Evolutionary conservation across 2,797 vertebrate genomes (phyloP).

Genomic region (Cossypha caffra): DNA sequence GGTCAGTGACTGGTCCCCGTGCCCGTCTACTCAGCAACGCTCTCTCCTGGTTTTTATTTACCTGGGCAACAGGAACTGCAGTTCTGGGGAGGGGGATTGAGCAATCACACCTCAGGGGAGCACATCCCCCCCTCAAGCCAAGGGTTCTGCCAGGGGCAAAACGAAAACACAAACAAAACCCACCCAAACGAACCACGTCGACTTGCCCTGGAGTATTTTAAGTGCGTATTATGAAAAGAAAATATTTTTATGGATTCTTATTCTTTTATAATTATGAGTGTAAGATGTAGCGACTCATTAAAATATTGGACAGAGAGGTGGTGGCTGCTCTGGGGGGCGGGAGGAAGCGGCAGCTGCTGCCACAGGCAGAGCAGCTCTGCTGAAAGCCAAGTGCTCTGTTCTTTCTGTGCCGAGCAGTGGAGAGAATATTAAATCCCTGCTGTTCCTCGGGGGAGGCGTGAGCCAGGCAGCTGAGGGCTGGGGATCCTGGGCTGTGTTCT

Average conservation of each 20-base stretch:
- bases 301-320: slow-evolving; percentile 73
- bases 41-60: slow-evolving; percentile 48
- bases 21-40: neutral
- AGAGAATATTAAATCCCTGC: slow-evolving; percentile 9
- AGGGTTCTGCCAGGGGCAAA: slow-evolving; percentile 62
- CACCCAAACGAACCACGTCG: slow-evolving; percentile 71
- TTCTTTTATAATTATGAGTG: slow-evolving; percentile 88
- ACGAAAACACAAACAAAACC: neutral
- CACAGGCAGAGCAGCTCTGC: neutral
- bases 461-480: neutral
- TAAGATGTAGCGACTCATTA: slow-evolving; percentile 85
- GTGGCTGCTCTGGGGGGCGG: neutral
- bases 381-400: neutral
- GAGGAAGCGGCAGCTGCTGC: neutral
- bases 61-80: slow-evolving; percentile 25
- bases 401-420: neutral
- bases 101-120: slow-evolving; percentile 54
- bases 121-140: slow-evolving; percentile 39
- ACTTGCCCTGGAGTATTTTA: slow-evolving; percentile 84
- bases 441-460: neutral
- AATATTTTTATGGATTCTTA: slow-evolving; percentile 96
- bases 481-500: neutral
- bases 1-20: slow-evolving; percentile 66
- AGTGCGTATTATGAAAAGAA: slow-evolving; percentile 90
- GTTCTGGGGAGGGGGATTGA: slow-evolving; percentile 21